Conservation (phyloP, 2,113 vertebrate genomes). For the Melospiza georgiana region DNA sequence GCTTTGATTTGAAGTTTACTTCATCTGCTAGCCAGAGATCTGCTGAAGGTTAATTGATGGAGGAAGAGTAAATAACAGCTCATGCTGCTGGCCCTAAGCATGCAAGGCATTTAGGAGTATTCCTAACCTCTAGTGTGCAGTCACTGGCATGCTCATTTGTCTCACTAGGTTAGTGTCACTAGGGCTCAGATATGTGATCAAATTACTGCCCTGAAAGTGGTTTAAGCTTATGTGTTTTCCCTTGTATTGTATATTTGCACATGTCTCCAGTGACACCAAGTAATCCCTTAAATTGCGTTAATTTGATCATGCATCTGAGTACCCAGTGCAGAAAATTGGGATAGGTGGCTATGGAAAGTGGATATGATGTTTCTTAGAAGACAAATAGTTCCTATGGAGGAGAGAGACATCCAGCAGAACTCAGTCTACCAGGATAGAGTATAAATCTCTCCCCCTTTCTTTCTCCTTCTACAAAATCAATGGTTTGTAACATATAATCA, state of each 20-base stretch:
- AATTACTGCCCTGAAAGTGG: slow-evolving; percentile 56
- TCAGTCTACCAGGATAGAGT: background rate
- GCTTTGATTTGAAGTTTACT: slow-evolving; percentile 35
- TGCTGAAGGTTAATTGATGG: slow-evolving; percentile 40
- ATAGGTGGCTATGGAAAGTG: slow-evolving; percentile 39
- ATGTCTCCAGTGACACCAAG: slow-evolving; percentile 57
- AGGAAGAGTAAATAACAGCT: slow-evolving; percentile 51
- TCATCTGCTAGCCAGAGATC: slow-evolving; percentile 19
- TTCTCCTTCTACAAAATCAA: background rate
- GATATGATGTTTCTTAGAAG: slow-evolving; percentile 32
- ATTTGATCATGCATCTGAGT: slow-evolving; percentile 46
- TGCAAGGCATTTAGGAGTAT: slow-evolving; percentile 28
- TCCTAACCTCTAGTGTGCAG: slow-evolving; percentile 36
- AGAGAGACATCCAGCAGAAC: slow-evolving; percentile 17
- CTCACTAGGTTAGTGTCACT: slow-evolving; percentile 64
- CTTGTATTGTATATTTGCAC: slow-evolving; percentile 65
- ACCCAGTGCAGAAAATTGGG: slow-evolving; percentile 29
- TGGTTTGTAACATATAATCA: background rate
- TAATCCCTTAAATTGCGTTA: slow-evolving; percentile 61
- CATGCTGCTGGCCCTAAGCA: slow-evolving; percentile 9
- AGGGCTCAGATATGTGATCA: slow-evolving; percentile 59
- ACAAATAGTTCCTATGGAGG: background rate
- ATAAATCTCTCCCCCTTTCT: background rate
- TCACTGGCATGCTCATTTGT: slow-evolving; percentile 51
- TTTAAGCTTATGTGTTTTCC: slow-evolving; percentile 66